Base-by-base conservation (phyloP, 2,888 invertebrate genomes). In the Frankliniella fusca region DNA sequence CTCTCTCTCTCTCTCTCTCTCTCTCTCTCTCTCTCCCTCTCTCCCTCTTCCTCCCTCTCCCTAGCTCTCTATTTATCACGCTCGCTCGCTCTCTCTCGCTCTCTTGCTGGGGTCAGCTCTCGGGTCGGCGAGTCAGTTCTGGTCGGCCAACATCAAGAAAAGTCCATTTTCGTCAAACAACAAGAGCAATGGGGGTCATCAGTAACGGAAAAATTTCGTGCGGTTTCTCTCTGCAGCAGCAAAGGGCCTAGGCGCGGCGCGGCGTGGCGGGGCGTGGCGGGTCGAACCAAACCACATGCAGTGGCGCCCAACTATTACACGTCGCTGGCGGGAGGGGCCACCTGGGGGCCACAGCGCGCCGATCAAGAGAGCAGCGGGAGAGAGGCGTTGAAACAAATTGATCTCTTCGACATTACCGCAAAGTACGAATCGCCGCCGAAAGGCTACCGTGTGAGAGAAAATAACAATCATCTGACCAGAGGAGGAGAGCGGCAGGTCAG, bases 361-460 rank as follows among this genome's bases (percentile, higher is more conserved):
- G 38, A 38, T 38, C 38, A 38, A 38, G 38, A 38, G 38, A 38
- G 38, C 38, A 38, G 38, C 54, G n/a, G 7, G 20, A n/a, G 61
- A 61, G n/a, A 61, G 61, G 61, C 61, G 61, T 61, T n/a, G 9
- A 76, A 76, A 76, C 27, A 76, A 76, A 76, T 76, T 76, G 70
- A 76, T 76, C 70, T 76, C 70, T 76, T 27, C 27, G 27, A 27
- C 27, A 23, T 76, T 27, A 76, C 70, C 70, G 70, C 70, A 76
- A 76, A 76, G 70, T 27, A 27, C 27, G 70, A 76, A 76, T 76
- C 23, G 70, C 23, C 70, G 38, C 38, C 38, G 38, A 38, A 38
- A 38, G 12, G 70, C 70, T 76, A 76, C 70, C 27, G 70, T 76
- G 70, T 27, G 27, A 23, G 23, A 38, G 38, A 38, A 38, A 38